Base-by-base conservation (phyloP, 2,797 vertebrate genomes). In the Semaprochilodus insignis region DNA sequence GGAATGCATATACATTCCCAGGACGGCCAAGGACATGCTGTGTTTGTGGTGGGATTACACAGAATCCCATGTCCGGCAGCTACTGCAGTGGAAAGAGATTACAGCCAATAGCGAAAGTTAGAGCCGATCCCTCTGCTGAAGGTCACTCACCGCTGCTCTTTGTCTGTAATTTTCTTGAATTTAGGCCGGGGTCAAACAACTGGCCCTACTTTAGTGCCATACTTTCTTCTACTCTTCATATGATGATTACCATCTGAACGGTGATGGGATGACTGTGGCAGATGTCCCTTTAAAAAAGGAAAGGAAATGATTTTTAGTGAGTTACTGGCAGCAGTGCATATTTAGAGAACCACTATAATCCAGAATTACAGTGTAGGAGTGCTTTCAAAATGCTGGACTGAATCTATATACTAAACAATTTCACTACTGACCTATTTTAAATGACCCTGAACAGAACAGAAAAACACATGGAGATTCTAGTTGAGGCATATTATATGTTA, bases 41-140 rank as follows among this genome's bases (percentile, higher is more conserved):
- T 74, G 71, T 63, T 67, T 73, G 74, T 66, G 65, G 72, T 77
- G 79, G 76, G 79, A 87, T 85, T 83, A 85, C 52, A 83, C 52
- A 75, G 11, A 81, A 57, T 78, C 40, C 66, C 51, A 40, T 80
- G 74, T 69, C 48, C 44, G 76, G 40, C 52, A 75, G 71, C 62
- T 74, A 77, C 83, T 81, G 78, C 59, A 74, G 62, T 84, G 75
- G 84, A 60, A 75, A 66, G 27, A 81, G 74, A 83, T 78, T 72
- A 85, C 80, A 83, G 77, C 59, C 51, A 27, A 36, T 17, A 71
- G 76, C 21, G 21, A 57, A 36, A 66, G 63, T 66, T 81, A 25
- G 71, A 65, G 63, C 19, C 25, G 19, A 72, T 81, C 74, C 23
- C 73, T 55, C 16, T 0, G 23, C 52, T 34, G 34, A 72, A 36